phyloP scores from a whole-genome alignment of 2,113 vertebrate genomes.

The Stictonetta naevosa region DNA sequence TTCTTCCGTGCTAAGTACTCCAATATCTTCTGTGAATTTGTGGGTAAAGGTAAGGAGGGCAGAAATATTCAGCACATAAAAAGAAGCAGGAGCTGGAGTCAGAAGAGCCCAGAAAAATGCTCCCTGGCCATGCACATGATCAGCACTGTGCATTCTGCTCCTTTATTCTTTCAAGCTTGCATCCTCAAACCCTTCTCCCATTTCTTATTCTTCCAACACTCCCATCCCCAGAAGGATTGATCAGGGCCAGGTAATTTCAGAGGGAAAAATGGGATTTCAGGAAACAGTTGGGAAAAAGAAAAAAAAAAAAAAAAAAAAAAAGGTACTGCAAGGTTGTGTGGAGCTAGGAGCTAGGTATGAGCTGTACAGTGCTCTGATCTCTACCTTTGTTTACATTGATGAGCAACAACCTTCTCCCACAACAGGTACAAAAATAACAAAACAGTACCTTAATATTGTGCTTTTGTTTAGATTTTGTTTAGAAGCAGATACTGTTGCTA shows the following conservation, averaged over 20 bases:
- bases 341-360: neutral
- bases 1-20: neutral
- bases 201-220: neutral
- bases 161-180: neutral
- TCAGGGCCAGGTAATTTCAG: neutral
- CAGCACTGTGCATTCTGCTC: neutral
- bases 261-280: neutral
- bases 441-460: neutral
- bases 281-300: neutral
- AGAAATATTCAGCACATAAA: neutral
- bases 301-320: neutral
- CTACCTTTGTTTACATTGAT: neutral
- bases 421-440: neutral
- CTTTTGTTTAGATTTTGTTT: neutral
- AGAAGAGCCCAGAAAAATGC: neutral
- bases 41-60: neutral
- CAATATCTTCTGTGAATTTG: neutral
- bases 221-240: neutral
- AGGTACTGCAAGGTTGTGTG: neutral
- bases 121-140: fast-evolving
- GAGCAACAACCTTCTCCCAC: neutral
- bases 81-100: neutral
- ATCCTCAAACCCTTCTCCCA: neutral
- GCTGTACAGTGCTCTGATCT: neutral
- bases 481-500: neutral